Evolutionary conservation across 2,797 vertebrate genomes (phyloP).

Genomic region (Enteromius anoplus): DNA sequence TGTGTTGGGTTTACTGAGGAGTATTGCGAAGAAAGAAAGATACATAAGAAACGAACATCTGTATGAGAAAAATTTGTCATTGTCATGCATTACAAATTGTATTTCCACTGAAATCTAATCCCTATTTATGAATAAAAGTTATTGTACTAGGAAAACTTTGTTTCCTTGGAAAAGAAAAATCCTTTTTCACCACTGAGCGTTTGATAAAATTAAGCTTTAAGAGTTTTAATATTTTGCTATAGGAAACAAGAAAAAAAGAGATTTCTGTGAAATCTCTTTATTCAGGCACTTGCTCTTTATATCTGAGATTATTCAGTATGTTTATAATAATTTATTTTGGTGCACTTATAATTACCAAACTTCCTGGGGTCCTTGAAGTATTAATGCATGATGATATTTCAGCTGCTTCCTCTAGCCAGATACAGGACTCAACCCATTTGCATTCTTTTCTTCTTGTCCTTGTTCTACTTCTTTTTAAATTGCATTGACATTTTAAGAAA

Average conservation of each 20-base stretch:
- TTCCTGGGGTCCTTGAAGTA: constrained; percentile 8
- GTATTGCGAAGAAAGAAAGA: background rate
- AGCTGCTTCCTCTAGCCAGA: background rate
- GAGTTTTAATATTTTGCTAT: background rate
- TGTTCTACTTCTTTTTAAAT: constrained; percentile 4
- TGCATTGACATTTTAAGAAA: constrained; percentile 12
- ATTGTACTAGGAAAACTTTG: background rate
- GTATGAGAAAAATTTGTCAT: constrained; percentile 33
- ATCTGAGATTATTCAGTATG: background rate
- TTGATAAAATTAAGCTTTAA: background rate
- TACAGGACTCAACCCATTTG: constrained; percentile 2
- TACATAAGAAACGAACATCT: background rate
- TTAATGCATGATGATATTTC: constrained; percentile 6
- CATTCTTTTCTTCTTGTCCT: constrained; percentile 15
- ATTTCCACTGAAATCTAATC: constrained; percentile 15
- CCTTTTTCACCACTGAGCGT: background rate
- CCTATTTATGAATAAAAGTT: background rate
- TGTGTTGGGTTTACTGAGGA: background rate
- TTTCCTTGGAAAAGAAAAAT: background rate
- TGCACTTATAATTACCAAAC: constrained; percentile 2
- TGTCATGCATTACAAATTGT: background rate
- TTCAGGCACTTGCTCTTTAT: background rate
- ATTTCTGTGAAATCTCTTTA: background rate
- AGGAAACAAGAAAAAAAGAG: background rate
- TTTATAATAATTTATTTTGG: constrained; percentile 6